These are phyloP conservation scores for Drosophila nikananu DNA, from an alignment of 1,140 invertebrate genomes.

Conservation along the genomic window DNA sequence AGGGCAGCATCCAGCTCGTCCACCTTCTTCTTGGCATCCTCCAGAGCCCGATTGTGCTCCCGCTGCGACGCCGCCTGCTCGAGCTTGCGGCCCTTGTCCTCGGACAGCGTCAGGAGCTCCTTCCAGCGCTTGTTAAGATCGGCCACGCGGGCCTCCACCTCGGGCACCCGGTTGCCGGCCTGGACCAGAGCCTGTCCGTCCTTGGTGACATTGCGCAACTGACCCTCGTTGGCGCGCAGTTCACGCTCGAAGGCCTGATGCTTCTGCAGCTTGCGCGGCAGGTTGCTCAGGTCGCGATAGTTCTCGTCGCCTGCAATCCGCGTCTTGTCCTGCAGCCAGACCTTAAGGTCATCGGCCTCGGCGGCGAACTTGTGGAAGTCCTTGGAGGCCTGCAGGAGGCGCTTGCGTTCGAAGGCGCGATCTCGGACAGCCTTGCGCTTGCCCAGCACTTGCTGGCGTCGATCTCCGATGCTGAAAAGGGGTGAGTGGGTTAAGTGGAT, in stretches of 20 bases:
- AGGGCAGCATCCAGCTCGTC: slow-evolving; percentile 91
- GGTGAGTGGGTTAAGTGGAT: background rate
- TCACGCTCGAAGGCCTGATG: slow-evolving; percentile 99
- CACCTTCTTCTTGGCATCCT: slow-evolving; percentile 93
- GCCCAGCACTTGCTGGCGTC: slow-evolving; percentile 91
- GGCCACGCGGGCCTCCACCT: slow-evolving; percentile 89
- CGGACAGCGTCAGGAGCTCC: slow-evolving; percentile 88
- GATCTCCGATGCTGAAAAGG: slow-evolving; percentile 89
- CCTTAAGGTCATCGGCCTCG: slow-evolving; percentile 93
- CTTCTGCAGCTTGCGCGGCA: slow-evolving; percentile 97
- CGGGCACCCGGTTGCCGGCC: slow-evolving; percentile 89
- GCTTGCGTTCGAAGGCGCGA: slow-evolving; percentile 90
- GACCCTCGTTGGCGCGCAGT: slow-evolving; percentile 95
- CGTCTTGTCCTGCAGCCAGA: slow-evolving; percentile 97
- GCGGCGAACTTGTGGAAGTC: slow-evolving; percentile 95
- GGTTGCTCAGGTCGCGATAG: slow-evolving; percentile 95
- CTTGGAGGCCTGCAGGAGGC: slow-evolving; percentile 91
- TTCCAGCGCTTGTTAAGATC: slow-evolving; percentile 92
- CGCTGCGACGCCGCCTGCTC: slow-evolving; percentile 85
- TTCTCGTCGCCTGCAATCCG: slow-evolving; percentile 96
- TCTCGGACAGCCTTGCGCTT: slow-evolving; percentile 91
- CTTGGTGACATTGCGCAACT: slow-evolving; percentile 93
- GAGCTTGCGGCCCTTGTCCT: slow-evolving; percentile 93
- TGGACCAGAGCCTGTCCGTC: slow-evolving; percentile 90
- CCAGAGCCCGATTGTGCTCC: slow-evolving; percentile 87